Evolutionary conservation across 2,113 vertebrate genomes (phyloP), one percentile per base, ranked within the genome.

Genomic region (Peucedramus taeniatus): DNA sequence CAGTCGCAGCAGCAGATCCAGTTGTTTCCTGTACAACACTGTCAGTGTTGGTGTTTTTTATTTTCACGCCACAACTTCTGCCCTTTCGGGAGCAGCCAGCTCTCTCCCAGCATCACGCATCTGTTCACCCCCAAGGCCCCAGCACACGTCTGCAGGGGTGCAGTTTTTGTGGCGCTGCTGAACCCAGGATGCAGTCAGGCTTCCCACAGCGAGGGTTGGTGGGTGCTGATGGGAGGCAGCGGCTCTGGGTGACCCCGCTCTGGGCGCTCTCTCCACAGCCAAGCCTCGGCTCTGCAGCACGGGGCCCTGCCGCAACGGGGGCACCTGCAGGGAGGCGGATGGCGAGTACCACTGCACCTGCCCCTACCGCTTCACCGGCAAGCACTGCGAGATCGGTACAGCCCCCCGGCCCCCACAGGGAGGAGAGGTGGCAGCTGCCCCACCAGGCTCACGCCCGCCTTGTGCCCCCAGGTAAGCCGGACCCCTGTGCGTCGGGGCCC

Each of bases 351-450:
- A 92, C 95, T 99, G 99, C 89, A 96, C 98, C 96, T 99, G 99
- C 96, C 99, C 99, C 6, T 99, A 99, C 97, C 98, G 99, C 64
- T 99, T 99, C 98, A 99, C 99, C 1, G 99, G 99, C 59, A 99
- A 98, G 95, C 98, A 99, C 98, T 99, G 99, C 17, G 99, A 99
- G 98, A 99, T 99, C 35, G 99, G 99, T 99, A 96, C 3, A 42
- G 56, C 60, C 66, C 64, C 35, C 24, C 1, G 7, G 54, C 37
- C 45, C 35, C 8, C 0, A 0, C 4, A 3, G 42, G 72, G 59
- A 81, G 26, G 33, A 28, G 13, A 82, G 68, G 11, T 3, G 10
- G 63, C 63, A 15, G 54, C 44, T 1, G 1, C 40, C 59, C 54
- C 2, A 1, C 76, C 69, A 51, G 90, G 81, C 81, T 92, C 82